Conservation (phyloP, 2,113 vertebrate genomes). For the Apistogramma diplotaenia region DNA sequence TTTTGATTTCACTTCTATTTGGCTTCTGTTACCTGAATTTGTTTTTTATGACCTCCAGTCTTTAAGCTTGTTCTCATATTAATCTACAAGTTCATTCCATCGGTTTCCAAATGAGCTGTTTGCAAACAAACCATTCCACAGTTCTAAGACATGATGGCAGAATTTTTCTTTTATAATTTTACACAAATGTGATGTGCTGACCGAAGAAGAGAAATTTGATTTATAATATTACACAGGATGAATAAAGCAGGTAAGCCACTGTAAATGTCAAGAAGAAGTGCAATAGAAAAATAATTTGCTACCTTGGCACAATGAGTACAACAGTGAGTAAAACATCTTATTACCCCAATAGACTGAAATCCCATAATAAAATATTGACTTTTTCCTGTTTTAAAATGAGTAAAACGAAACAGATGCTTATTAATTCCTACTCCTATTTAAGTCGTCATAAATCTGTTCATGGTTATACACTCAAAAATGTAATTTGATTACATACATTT, state of each 20-base stretch:
- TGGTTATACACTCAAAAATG: no score
- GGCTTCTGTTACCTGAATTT: neutral
- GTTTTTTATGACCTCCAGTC: neutral
- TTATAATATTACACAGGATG: neutral
- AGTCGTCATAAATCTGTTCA: no score
- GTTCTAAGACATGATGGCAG: neutral
- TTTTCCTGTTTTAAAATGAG: no score
- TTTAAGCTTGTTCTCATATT: neutral
- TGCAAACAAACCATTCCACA: neutral
- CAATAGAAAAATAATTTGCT: neutral
- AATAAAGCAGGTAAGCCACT: no score
- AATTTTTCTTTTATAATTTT: slow-evolving; percentile 50
- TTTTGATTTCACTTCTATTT: neutral
- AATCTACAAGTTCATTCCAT: neutral
- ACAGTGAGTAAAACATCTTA: no score
- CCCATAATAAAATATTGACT: no score
- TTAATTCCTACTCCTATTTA: no score
- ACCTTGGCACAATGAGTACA: neutral
- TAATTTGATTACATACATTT: no score
- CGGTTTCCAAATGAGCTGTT: neutral
- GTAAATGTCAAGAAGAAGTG: neutral
- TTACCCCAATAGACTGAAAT: no score
- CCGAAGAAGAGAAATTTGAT: neutral
- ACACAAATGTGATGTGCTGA: neutral
- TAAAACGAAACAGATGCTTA: no score